A percentile compares a stretch with the other conserved stretches of the same genome.
These are phyloP conservation scores for Drosophila aff. DNA, from an alignment of 1,140 invertebrate species.

Conservation along the genomic window DNA sequence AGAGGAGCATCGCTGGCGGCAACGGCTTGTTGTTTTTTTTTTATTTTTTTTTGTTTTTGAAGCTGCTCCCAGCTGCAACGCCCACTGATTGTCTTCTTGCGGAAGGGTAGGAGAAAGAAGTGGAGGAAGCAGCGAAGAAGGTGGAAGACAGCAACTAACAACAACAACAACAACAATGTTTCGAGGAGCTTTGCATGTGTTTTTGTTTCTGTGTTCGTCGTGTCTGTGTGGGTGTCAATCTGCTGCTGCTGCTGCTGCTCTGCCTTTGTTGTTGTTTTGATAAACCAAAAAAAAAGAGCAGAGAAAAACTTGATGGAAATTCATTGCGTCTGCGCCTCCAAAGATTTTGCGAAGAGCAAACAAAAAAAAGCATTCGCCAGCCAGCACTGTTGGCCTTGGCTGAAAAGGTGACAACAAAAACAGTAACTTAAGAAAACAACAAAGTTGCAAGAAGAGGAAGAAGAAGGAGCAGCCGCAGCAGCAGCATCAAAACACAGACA, in stretches of 20 bases:
- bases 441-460: constrained; percentile 23
- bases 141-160: constrained; percentile 14
- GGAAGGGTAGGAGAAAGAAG: constrained; percentile 12
- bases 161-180: not conserved
- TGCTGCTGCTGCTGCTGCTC: constrained; percentile 20
- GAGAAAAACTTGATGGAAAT: constrained; percentile 55
- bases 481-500: constrained; percentile 43
- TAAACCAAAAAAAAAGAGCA: constrained; percentile 13
- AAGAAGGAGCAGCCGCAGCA: constrained; percentile 16
- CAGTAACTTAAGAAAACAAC: constrained; percentile 14
- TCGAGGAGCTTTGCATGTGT: constrained; percentile 12
- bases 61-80: constrained; percentile 56
- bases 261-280: constrained; percentile 41
- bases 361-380: constrained; percentile 12
- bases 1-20: constrained; percentile 58
- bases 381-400: constrained; percentile 65
- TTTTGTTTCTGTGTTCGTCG: not conserved
- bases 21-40: constrained; percentile 39
- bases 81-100: constrained; percentile 49
- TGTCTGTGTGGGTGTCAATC: constrained; percentile 43
- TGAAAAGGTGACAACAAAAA: constrained; percentile 31
- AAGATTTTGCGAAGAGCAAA: constrained; percentile 1
- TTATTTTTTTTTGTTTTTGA: constrained; percentile 16
- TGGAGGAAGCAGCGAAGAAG: constrained; percentile 2
- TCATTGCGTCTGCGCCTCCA: constrained; percentile 70